Evolutionary conservation across 1,140 invertebrate genomes (phyloP).

Genomic region (Drosophila takahashii): DNA sequence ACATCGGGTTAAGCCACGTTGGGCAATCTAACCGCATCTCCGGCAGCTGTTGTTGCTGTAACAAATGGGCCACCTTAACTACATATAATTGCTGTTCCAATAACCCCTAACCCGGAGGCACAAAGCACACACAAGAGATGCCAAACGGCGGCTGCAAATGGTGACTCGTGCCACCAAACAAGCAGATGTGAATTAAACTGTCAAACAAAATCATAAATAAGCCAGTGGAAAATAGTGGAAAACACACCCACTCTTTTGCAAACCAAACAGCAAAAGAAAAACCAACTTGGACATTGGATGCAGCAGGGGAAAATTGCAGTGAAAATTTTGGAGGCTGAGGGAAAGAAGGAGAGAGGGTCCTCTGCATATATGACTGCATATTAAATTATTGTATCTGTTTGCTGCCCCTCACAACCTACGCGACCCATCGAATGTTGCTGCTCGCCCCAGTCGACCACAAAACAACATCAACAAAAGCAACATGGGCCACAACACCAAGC

Average conservation of each 20-base stretch:
- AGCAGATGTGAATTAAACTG: slow-evolving; percentile 62
- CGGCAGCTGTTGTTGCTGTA: slow-evolving; percentile 35
- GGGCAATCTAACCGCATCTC: slow-evolving; percentile 57
- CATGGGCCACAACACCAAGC: slow-evolving; percentile 1
- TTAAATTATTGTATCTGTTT: slow-evolving; percentile 30
- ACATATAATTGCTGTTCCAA: slow-evolving; percentile 69
- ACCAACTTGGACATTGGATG: slow-evolving; percentile 13
- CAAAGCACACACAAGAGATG: slow-evolving; percentile 40
- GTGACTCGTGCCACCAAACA: slow-evolving; percentile 56
- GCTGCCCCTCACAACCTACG: slow-evolving; percentile 46
- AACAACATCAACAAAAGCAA: slow-evolving; percentile 28
- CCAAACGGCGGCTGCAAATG: slow-evolving; percentile 28
- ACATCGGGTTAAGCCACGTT: slow-evolving; percentile 38
- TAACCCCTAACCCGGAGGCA: slow-evolving; percentile 66
- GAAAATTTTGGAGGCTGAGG: background rate
- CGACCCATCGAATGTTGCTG: slow-evolving; percentile 40
- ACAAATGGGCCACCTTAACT: slow-evolving; percentile 46
- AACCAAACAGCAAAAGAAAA: slow-evolving; percentile 11
- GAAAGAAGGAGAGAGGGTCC: background rate
- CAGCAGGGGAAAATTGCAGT: slow-evolving; percentile 4
- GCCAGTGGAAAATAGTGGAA: slow-evolving; percentile 26
- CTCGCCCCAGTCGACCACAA: slow-evolving; percentile 38
- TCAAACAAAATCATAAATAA: slow-evolving; percentile 65
- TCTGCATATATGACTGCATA: slow-evolving; percentile 16
- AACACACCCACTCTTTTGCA: slow-evolving; percentile 38